A percentile compares a stretch with the other conserved stretches of the same genome.
Conservation (phyloP, 2,888 invertebrate species). For the Dolomedes plantarius region DNA sequence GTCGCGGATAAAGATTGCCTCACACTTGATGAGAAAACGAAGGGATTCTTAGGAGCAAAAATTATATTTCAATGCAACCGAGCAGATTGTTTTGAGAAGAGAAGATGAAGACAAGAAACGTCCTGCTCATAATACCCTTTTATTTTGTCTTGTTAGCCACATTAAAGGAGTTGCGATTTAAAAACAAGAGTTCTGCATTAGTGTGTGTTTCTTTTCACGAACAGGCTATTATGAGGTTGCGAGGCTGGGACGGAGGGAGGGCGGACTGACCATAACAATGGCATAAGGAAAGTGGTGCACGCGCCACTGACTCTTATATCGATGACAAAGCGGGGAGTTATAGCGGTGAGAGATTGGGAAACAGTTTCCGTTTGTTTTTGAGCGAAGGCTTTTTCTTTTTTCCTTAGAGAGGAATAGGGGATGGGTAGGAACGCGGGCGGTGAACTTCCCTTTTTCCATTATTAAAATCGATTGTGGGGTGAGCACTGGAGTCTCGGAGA, state of each 20-base stretch:
- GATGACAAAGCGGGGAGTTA: conserved; percentile 19
- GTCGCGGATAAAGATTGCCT: too few relatives aligned
- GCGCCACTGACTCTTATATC: conserved; percentile 9
- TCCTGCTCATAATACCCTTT: too few relatives aligned
- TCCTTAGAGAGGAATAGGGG: not conserved
- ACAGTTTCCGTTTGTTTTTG: conserved; percentile 1
- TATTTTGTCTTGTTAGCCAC: too few relatives aligned
- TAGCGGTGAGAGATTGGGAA: not conserved
- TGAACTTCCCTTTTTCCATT: too few relatives aligned
- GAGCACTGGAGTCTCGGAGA: too few relatives aligned
- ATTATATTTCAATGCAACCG: too few relatives aligned
- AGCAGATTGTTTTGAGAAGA: too few relatives aligned
- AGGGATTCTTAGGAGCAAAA: too few relatives aligned
- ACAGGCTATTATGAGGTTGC: not conserved
- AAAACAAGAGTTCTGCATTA: conserved; percentile 2
- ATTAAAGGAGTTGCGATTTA: not conserved
- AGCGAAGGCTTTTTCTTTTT: not conserved
- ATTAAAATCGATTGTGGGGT: too few relatives aligned
- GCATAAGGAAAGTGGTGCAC: not conserved
- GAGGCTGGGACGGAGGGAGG: not conserved
- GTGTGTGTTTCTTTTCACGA: not conserved
- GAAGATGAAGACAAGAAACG: too few relatives aligned
- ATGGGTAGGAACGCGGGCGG: not conserved
- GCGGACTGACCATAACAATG: not conserved
- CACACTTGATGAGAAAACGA: too few relatives aligned